Evolutionary conservation across 1,140 invertebrate species (phyloP).

Genomic region (Phymastichus coffea): DNA sequence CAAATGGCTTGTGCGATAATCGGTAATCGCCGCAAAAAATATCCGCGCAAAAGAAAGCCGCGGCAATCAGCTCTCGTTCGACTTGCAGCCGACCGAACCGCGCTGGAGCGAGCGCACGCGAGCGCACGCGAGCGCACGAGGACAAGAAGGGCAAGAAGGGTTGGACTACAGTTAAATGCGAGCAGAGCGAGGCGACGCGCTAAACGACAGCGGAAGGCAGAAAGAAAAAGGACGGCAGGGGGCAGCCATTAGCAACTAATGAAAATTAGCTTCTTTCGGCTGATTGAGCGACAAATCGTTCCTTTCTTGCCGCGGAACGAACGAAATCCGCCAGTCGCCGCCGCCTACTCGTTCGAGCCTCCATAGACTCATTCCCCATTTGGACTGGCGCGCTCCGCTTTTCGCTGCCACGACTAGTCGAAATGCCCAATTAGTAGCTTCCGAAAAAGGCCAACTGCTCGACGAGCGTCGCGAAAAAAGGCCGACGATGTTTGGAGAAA

Average conservation of each 20-base stretch:
- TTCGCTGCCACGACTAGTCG: too few relatives aligned
- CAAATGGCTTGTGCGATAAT: conserved; percentile 47
- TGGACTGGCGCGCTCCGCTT: too few relatives aligned
- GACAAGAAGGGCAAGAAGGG: not conserved
- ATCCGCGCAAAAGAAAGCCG: not conserved
- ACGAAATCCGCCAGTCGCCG: conserved; percentile 40
- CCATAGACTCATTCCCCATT: too few relatives aligned
- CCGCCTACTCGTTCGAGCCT: conserved; percentile 40
- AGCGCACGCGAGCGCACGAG: not conserved
- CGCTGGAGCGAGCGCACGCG: not conserved
- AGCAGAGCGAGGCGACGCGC: conserved; percentile 27
- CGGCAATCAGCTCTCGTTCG: too few relatives aligned
- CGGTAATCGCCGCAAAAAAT: conserved; percentile 41
- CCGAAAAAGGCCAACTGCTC: too few relatives aligned
- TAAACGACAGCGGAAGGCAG: conserved; percentile 3
- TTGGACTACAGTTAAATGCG: conserved; percentile 35
- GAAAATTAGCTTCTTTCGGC: conserved; percentile 58
- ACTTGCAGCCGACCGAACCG: not conserved
- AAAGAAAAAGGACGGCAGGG: conserved; percentile 23
- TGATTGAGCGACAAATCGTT: conserved; percentile 58
- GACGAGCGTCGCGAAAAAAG: too few relatives aligned
- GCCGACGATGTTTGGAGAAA: conserved; percentile 34
- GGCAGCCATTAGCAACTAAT: conserved; percentile 55
- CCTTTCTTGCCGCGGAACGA: conserved; percentile 51
- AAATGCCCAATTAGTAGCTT: too few relatives aligned